A percentile compares a stretch with the other conserved stretches of the same genome.
These are phyloP conservation scores for Reticulitermes speratus DNA, from an alignment of 1,140 invertebrate genomes.

Conservation along the genomic window DNA sequence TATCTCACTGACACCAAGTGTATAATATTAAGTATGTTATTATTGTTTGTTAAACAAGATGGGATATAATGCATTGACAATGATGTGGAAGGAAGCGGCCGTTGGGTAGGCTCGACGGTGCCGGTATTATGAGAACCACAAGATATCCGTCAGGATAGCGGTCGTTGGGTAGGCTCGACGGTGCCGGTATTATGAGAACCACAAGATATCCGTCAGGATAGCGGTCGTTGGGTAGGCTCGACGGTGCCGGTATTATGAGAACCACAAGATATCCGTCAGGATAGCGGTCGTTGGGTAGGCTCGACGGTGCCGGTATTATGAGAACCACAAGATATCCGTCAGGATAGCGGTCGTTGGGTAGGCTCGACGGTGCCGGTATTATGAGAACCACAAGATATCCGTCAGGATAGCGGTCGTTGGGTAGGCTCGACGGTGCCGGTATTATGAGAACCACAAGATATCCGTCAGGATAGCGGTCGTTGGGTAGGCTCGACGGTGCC, in stretches of 20 bases:
- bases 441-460: not conserved
- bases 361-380: too few relatives aligned
- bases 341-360: not conserved
- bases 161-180: not conserved
- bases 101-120: not conserved
- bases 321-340: not conserved
- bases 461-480: not conserved
- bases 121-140: not conserved
- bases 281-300: not conserved
- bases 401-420: not conserved
- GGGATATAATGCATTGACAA: too few relatives aligned
- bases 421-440: not conserved
- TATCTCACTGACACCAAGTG: too few relatives aligned
- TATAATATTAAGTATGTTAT: too few relatives aligned
- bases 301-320: not conserved
- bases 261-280: not conserved
- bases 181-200: not conserved
- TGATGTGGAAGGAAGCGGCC: not conserved
- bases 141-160: not conserved
- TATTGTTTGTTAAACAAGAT: too few relatives aligned
- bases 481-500: not conserved
- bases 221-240: not conserved
- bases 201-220: not conserved
- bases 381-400: not conserved
- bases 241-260: not conserved